Percentiles rank a stretch among this genome's conserved stretches.
These are phyloP conservation scores for Darevskia nairensis DNA, from an alignment of 2,797 vertebrate genomes.

Conservation along the genomic window DNA sequence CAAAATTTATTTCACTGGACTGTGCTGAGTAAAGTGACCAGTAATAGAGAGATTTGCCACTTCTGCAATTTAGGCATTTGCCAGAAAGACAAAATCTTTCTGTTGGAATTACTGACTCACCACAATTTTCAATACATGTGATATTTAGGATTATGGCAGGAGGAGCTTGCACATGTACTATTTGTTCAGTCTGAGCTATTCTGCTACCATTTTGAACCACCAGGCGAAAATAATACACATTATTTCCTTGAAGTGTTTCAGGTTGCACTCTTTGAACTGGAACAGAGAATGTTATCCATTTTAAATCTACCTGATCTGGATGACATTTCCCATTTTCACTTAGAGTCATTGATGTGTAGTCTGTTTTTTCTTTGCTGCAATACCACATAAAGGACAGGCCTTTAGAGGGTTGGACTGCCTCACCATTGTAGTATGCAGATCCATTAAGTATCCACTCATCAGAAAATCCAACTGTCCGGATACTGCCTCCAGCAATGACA, in stretches of 20 bases:
- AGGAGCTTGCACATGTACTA: conserved; percentile 40
- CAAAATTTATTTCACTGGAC: conserved; percentile 62
- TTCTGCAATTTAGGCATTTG: conserved; percentile 68
- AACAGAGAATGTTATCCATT: conserved; percentile 61
- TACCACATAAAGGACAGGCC: conserved; percentile 74
- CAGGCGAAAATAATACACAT: conserved; percentile 70
- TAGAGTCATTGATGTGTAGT: conserved; percentile 41
- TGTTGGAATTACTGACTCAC: conserved; percentile 49
- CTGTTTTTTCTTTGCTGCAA: conserved; percentile 65
- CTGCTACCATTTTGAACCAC: conserved; percentile 57
- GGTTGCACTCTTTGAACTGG: conserved; percentile 53
- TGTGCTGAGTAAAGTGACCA: conserved; percentile 68
- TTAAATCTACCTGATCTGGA: conserved; percentile 53
- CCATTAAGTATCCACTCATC: conserved; percentile 71
- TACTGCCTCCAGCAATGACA: conserved; percentile 41
- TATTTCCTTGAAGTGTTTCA: conserved; percentile 58
- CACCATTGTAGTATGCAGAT: conserved; percentile 65
- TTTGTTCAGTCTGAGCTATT: conserved; percentile 48
- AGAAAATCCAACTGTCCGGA: conserved; percentile 55
- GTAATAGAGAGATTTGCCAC: conserved; percentile 39
- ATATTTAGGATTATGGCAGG: neutral
- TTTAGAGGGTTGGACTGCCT: neutral
- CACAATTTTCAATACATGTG: conserved; percentile 77
- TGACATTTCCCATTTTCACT: conserved; percentile 50
- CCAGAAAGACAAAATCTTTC: conserved; percentile 73